phyloP scores from a whole-genome alignment of 92 coral and sea anemone species.

The Heteractis magnifica region DNA sequence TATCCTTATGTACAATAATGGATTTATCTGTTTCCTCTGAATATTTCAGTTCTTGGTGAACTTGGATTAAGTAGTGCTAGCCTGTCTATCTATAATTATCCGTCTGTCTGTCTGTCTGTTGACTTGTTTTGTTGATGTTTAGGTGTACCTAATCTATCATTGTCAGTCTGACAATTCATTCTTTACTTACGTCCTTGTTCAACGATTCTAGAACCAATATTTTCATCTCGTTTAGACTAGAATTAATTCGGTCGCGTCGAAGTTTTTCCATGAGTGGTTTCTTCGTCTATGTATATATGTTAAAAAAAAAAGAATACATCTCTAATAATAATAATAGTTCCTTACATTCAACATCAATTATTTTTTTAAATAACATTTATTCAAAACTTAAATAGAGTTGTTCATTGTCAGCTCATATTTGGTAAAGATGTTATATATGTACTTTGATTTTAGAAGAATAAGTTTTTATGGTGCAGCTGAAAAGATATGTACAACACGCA shows the following conservation, averaged over 20 bases:
- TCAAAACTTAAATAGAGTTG: no score
- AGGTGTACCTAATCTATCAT: background rate
- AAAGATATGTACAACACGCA: no score
- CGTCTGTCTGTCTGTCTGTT: background rate
- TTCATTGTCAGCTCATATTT: no score
- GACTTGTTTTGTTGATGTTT: background rate
- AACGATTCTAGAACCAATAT: conserved; percentile 75
- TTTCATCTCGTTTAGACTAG: conserved; percentile 86
- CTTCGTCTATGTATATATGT: conserved; percentile 65
- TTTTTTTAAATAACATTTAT: no score
- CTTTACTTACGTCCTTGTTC: conserved; percentile 89
- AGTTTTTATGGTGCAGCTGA: no score
- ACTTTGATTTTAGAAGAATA: no score
- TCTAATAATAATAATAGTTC: background rate
- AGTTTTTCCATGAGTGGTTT: conserved; percentile 93
- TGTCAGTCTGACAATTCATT: background rate
- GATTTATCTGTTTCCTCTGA: background rate
- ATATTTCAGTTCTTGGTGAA: background rate
- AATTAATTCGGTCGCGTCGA: conserved; percentile 88
- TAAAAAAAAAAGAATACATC: background rate
- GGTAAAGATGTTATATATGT: no score
- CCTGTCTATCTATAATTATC: background rate
- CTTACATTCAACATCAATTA: background rate
- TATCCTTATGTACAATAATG: background rate
- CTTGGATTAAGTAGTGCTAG: background rate